phyloP scores from a whole-genome alignment of 2,113 vertebrate genomes.

The Seriola rivoliana region DNA sequence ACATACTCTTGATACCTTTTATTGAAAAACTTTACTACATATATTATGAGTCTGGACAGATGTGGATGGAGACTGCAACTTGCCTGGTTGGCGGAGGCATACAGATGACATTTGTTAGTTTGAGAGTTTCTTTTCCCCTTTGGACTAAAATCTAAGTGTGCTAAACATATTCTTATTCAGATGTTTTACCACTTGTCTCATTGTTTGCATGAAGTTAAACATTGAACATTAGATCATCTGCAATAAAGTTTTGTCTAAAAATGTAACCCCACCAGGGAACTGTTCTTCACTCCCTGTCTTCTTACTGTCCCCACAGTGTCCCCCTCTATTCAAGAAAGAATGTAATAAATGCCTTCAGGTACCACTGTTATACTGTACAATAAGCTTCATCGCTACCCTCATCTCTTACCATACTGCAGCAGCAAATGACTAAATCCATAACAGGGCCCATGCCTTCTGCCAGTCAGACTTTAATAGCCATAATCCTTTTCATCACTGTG shows the following conservation, averaged over 20 bases:
- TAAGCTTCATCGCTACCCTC: constrained; percentile 75
- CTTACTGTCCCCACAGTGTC: constrained; percentile 86
- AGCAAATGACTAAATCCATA: constrained; percentile 72
- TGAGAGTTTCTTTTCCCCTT: not conserved
- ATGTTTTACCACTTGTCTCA: constrained; percentile 41
- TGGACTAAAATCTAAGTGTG: not conserved
- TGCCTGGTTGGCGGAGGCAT: not conserved
- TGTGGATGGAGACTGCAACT: not conserved
- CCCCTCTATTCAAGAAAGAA: constrained; percentile 91
- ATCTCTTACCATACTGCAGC: constrained; percentile 67
- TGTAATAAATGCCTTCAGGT: constrained; percentile 91
- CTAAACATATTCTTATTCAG: constrained; percentile 4
- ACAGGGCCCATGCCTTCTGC: constrained; percentile 25
- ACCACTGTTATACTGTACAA: constrained; percentile 71
- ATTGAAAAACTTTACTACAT: too few species aligned
- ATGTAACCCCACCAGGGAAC: constrained; percentile 37
- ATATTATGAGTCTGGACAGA: too few species aligned
- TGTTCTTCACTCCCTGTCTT: constrained; percentile 77
- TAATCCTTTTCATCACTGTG: constrained; percentile 28
- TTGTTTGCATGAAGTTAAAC: constrained; percentile 44
- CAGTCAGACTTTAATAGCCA: constrained; percentile 14
- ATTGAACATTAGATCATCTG: constrained; percentile 44
- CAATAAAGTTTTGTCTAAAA: constrained; percentile 35
- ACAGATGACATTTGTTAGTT: not conserved
- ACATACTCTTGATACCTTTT: too few species aligned